Base-by-base conservation (phyloP, 2,888 invertebrate species). In the Protonemura montana region DNA sequence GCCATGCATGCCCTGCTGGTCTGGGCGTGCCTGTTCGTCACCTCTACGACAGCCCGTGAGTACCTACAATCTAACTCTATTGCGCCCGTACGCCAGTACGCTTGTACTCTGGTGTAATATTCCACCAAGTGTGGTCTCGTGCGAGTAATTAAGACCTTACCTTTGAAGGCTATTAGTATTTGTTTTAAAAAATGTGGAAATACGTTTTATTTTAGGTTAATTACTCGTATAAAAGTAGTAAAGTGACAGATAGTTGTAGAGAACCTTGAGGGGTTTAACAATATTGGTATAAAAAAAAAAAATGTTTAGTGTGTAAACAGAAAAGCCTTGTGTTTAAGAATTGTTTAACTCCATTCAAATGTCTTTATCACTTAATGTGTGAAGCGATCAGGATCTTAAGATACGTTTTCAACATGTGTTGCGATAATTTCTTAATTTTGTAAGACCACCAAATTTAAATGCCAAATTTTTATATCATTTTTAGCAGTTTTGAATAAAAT, bases 171-270 rank as follows among this genome's bases (percentile, higher is more conserved):
- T 81, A 29, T 30, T 81, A 10, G 29, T 81, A 81, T 30, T 81
- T 81, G 30, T 29, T 59, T 59, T 30, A 81, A 6, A 81, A 81
- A 84, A 76, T 76, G 76, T 42, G 76, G 84, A 84, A 84, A 84
- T 84, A 76, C n/a, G 59, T 29, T 27, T 84, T 76, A 59, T 84
- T 76, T 84, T 59, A 84, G 84, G 84, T 84, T 84, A 84, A 84
- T 84, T 84, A 84, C 29, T 27, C 30, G n/a, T 27, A 30, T 35
- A 28, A 26, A 78, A n/a, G 30, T 29, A 30, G 29, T 80, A 59
- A 21, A 59, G 21, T 59, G 13, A 59, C 59, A 21, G 59, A 21
- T 21, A 21, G 59, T 59, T 10, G 16, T 7, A 59, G 21, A 10
- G 59, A 59, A 59, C 59, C 59, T 59, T 59, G 59, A 21, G 59